phyloP scores from a whole-genome alignment of 2,888 invertebrate species.

The Yponomeuta sedellus region DNA sequence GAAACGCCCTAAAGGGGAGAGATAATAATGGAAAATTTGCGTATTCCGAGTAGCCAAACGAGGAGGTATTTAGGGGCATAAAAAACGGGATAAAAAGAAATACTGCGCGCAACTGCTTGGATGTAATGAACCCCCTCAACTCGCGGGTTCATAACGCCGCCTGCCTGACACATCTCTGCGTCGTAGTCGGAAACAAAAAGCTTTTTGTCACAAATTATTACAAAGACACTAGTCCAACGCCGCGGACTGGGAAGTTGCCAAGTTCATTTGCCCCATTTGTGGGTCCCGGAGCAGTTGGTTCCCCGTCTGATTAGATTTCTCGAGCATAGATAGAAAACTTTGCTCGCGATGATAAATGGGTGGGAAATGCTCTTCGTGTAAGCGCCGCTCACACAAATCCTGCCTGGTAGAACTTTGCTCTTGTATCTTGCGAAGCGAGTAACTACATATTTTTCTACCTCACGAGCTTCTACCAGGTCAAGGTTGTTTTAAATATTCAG shows the following conservation, averaged over 20 bases:
- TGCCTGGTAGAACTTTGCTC: not conserved
- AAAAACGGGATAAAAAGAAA: not conserved
- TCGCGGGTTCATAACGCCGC: not conserved
- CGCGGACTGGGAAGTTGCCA: slow-evolving; percentile 7
- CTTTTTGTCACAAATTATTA: slow-evolving; percentile 11
- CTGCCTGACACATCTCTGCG: not conserved
- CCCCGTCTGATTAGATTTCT: slow-evolving; percentile 10
- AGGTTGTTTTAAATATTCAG: slow-evolving; percentile 1
- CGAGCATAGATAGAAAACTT: slow-evolving; percentile 12
- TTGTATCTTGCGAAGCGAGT: not conserved
- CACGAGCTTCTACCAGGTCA: not conserved
- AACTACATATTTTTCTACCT: not conserved
- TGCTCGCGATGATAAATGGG: slow-evolving; percentile 9
- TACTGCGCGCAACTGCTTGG: not conserved
- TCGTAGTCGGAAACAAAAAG: not conserved
- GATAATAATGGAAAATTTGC: not conserved
- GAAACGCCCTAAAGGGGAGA: not conserved
- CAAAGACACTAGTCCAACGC: slow-evolving; percentile 8
- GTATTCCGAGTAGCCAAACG: not conserved
- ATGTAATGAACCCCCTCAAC: not conserved
- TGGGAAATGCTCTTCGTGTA: not conserved
- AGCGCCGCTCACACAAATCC: slow-evolving; percentile 4
- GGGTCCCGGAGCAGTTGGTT: slow-evolving; percentile 7
- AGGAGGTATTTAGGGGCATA: not conserved
- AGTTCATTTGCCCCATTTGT: slow-evolving; percentile 13